Conservation (phyloP, 2,888 invertebrate genomes). For the Escarpia spicata region DNA sequence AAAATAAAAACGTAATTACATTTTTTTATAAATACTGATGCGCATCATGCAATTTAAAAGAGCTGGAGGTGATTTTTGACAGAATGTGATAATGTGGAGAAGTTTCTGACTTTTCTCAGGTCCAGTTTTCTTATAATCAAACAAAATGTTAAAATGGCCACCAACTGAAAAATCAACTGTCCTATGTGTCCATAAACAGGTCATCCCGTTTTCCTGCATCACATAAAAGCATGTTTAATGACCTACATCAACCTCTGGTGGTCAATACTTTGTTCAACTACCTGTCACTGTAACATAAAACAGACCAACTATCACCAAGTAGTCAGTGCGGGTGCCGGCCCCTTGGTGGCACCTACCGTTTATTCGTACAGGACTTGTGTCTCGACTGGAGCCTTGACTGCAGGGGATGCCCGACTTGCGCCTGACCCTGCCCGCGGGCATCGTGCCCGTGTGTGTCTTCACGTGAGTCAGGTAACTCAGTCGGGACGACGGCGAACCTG, state of each 20-base stretch:
- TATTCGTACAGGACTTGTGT: constrained; percentile 63
- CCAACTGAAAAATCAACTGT: too few species aligned
- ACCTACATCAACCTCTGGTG: neutral
- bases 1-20: too few species aligned
- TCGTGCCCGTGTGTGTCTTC: constrained; percentile 29
- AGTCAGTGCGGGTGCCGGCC: neutral
- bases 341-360: constrained; percentile 31
- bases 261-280: neutral
- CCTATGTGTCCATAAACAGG: too few species aligned
- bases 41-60: too few species aligned
- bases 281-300: neutral
- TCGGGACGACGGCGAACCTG: constrained; percentile 91
- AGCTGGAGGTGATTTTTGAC: too few species aligned
- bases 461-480: constrained; percentile 77
- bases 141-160: too few species aligned
- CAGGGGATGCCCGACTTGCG: constrained; percentile 56
- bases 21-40: too few species aligned
- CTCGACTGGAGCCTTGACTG: constrained; percentile 66
- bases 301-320: neutral
- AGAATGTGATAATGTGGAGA: too few species aligned
- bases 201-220: too few species aligned
- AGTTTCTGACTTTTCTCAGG: too few species aligned
- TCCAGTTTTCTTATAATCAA: too few species aligned
- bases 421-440: constrained; percentile 22
- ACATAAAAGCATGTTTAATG: neutral